These are phyloP conservation scores for Ligdia adustata DNA, from an alignment of 2,888 invertebrate species.

Conservation along the genomic window DNA sequence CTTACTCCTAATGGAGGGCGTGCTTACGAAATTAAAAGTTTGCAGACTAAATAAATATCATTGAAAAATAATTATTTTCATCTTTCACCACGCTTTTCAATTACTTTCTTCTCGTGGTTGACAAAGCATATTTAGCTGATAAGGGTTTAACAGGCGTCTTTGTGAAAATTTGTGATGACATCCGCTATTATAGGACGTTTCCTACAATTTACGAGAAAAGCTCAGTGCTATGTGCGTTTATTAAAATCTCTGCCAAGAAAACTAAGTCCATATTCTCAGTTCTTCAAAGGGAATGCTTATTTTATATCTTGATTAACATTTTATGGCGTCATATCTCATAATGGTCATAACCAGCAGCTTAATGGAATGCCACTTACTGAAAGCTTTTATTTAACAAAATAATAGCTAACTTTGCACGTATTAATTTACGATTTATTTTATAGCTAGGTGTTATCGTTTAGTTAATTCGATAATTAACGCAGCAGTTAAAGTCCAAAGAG, in stretches of 20 bases:
- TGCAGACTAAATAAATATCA: too few relatives aligned
- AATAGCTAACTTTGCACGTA: constrained; percentile 6
- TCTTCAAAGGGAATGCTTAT: constrained; percentile 16
- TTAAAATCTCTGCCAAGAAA: not conserved
- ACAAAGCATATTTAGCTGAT: constrained; percentile 13
- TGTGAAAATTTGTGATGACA: not conserved
- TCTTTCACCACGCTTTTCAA: not conserved
- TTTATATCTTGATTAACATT: constrained; percentile 29
- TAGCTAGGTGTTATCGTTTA: constrained; percentile 9
- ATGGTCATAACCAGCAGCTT: constrained; percentile 28
- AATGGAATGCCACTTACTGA: constrained; percentile 35
- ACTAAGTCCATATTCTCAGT: not conserved
- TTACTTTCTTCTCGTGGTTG: not conserved
- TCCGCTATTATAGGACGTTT: not conserved
- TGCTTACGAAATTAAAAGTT: too few relatives aligned
- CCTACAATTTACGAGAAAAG: too few relatives aligned
- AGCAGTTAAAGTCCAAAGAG: constrained; percentile 7
- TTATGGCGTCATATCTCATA: constrained; percentile 35
- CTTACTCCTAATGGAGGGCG: too few relatives aligned
- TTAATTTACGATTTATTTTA: constrained; percentile 15
- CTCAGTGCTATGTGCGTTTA: too few relatives aligned
- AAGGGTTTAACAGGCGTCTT: constrained; percentile 2
- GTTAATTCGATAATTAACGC: constrained; percentile 12
- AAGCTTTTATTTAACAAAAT: constrained; percentile 27
- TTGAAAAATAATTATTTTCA: too few relatives aligned